A percentile compares a stretch with the other conserved stretches of the same genome.
Conservation (phyloP, 2,113 vertebrate genomes). For the Oxygymnocypris stewartii region DNA sequence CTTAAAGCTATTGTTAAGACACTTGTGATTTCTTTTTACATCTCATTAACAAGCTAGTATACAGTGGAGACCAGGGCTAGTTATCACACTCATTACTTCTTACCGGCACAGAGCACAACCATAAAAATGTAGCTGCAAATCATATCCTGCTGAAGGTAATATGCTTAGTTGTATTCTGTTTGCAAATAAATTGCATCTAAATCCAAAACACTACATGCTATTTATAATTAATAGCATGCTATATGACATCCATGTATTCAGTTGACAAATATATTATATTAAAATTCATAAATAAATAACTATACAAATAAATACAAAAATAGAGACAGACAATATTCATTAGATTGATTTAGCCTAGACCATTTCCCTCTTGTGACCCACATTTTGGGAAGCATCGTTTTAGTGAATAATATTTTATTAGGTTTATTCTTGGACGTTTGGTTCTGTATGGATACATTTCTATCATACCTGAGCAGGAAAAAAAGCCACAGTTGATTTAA, state of each 20-base stretch:
- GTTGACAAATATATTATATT: not conserved
- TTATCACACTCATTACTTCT: not conserved
- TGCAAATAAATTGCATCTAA: not conserved
- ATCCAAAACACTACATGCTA: not conserved
- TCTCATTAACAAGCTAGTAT: not conserved
- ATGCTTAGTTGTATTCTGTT: not conserved
- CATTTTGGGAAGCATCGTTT: too few relatives aligned
- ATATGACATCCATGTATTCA: not conserved
- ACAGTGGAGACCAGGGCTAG: not conserved
- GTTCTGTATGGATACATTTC: too few relatives aligned
- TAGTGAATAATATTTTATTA: too few relatives aligned
- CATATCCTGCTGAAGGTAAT: not conserved
- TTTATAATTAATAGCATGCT: not conserved
- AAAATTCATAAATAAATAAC: too few relatives aligned
- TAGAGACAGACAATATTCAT: too few relatives aligned
- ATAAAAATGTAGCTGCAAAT: not conserved
- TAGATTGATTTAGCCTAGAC: too few relatives aligned
- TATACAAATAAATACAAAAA: too few relatives aligned
- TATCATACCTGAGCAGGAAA: too few relatives aligned
- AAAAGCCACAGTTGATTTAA: too few relatives aligned
- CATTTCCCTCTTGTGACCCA: too few relatives aligned
- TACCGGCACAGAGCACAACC: not conserved
- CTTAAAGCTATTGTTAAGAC: not conserved
- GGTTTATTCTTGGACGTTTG: too few relatives aligned
- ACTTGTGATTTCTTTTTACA: not conserved